Percentiles rank a stretch among this genome's conserved stretches.
Evolutionary conservation across 2,797 vertebrate genomes (phyloP).

Genomic region (Sorex maritimensis): DNA sequence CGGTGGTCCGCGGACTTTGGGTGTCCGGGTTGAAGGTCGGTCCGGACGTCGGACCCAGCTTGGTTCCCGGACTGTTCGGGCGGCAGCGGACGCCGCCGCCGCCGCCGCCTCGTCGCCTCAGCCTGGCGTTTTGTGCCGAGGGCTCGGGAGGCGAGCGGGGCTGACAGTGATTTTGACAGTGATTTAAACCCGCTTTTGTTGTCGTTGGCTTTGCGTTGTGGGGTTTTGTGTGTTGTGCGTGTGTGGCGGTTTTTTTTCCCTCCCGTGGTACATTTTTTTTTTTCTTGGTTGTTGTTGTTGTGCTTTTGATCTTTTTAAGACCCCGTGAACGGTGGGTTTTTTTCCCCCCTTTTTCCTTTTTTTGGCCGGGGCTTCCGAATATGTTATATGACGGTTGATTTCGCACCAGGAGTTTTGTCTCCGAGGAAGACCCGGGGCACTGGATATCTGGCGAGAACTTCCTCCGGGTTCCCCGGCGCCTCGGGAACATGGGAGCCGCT

Average conservation of each 20-base stretch:
- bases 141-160: conserved; percentile 82
- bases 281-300: conserved; percentile 69
- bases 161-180: conserved; percentile 88
- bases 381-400: conserved; percentile 89
- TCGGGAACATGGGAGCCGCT: conserved; percentile 98
- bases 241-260: conserved; percentile 79
- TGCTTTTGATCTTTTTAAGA: neutral
- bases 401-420: conserved; percentile 88
- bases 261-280: conserved; percentile 77
- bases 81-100: conserved; percentile 81
- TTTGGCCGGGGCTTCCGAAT: conserved; percentile 82
- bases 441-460: conserved; percentile 89
- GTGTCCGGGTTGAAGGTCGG: conserved; percentile 88
- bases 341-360: conserved; percentile 35
- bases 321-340: conserved; percentile 73
- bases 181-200: conserved; percentile 87
- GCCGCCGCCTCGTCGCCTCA: conserved; percentile 80
- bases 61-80: conserved; percentile 82
- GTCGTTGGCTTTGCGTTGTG: conserved; percentile 84
- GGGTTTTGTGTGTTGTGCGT: conserved; percentile 83
- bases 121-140: conserved; percentile 84
- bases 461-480: conserved; percentile 85
- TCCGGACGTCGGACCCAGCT: conserved; percentile 87
- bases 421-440: conserved; percentile 88
- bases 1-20: conserved; percentile 81